Conservation (phyloP, 1,140 invertebrate genomes). For the Trachymyrmex cornetzi region DNA sequence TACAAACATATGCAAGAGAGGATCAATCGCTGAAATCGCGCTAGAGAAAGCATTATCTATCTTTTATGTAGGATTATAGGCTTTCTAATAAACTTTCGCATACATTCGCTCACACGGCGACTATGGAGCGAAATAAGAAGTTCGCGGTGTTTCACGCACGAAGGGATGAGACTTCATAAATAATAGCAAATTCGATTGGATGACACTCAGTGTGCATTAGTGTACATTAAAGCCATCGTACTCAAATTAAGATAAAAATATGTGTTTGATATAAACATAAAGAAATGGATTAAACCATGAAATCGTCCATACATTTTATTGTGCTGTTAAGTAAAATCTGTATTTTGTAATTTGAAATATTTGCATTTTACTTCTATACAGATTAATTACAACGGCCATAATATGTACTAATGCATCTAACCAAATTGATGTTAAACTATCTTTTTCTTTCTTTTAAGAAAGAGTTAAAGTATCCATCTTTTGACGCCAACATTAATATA, state of each 20-base stretch:
- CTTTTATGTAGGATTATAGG: slow-evolving; percentile 75
- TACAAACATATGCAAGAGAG: neutral
- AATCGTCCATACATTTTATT: no score
- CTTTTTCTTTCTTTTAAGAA: neutral
- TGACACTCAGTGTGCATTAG: no score
- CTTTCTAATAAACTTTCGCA: slow-evolving; percentile 76
- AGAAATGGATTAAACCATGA: no score
- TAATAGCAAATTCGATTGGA: no score
- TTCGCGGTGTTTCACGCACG: slow-evolving; percentile 16
- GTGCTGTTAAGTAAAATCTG: no score
- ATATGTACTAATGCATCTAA: no score
- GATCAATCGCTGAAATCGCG: slow-evolving; percentile 53
- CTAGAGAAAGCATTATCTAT: slow-evolving; percentile 74
- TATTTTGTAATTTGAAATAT: no score
- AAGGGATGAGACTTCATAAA: neutral
- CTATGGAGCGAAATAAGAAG: slow-evolving; percentile 20
- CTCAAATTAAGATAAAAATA: no score
- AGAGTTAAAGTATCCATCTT: neutral
- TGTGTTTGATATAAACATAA: no score
- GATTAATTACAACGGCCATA: no score
- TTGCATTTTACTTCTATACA: no score
- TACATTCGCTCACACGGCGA: neutral
- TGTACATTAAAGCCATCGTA: no score
- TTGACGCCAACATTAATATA: neutral
- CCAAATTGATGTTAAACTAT: neutral